phyloP scores from a whole-genome alignment of 2,113 vertebrate genomes.

The Lampris megalopsis region DNA sequence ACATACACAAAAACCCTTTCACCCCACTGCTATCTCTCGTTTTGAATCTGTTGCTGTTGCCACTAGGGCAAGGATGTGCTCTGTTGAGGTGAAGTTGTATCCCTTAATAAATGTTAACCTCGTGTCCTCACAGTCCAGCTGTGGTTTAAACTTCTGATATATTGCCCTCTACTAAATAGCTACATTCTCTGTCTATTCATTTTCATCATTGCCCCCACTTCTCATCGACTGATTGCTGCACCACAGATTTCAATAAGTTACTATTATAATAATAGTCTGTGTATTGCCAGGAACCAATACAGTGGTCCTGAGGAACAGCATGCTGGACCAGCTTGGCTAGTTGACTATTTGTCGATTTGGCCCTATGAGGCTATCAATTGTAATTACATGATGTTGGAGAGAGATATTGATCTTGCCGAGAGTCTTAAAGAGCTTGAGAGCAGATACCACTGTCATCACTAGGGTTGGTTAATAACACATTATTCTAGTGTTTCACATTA shows the following conservation, averaged over 20 bases:
- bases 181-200: too few species aligned
- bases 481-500: too few species aligned
- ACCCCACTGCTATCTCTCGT: background rate
- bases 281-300: conserved; percentile 4
- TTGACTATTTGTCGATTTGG: conserved; percentile 20
- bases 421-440: conserved; percentile 10
- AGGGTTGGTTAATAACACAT: background rate
- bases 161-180: too few species aligned
- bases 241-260: background rate
- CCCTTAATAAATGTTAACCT: conserved; percentile 59
- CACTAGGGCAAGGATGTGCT: conserved; percentile 29
- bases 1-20: background rate
- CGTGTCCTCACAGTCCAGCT: conserved; percentile 30
- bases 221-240: too few species aligned
- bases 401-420: conserved; percentile 28
- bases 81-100: conserved; percentile 55
- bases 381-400: conserved; percentile 40
- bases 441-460: background rate
- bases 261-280: too few species aligned
- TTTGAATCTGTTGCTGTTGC: too few species aligned
- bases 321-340: background rate
- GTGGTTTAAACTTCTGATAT: too few species aligned
- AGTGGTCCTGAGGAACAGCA: background rate
- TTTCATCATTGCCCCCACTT: too few species aligned
- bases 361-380: conserved; percentile 25